Conservation (phyloP, 2,113 vertebrate genomes). For the Cryptoleucopteryx plumbea region DNA sequence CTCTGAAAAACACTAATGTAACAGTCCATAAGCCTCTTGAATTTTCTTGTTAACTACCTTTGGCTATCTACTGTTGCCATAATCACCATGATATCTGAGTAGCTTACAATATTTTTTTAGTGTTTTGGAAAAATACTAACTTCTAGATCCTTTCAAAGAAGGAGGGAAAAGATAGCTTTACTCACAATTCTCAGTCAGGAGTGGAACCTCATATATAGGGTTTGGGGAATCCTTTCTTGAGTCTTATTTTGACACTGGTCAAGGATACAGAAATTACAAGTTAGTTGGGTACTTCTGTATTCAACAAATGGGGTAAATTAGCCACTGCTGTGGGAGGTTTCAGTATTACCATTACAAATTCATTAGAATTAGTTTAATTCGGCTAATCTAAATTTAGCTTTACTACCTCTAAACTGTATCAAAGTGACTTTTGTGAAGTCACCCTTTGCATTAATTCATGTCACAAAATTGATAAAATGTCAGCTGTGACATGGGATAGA, state of each 20-base stretch:
- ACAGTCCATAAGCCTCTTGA: background rate
- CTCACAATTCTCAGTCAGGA: background rate
- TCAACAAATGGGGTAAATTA: background rate
- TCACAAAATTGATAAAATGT: background rate
- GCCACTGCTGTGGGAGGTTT: background rate
- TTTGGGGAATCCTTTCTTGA: background rate
- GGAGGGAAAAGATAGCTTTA: background rate
- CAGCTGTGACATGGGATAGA: background rate
- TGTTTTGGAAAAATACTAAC: background rate
- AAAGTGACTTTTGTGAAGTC: background rate
- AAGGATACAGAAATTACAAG: background rate
- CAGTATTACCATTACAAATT: background rate
- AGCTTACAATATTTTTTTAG: background rate
- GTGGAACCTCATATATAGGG: background rate
- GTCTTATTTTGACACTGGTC: background rate
- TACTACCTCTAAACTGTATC: background rate
- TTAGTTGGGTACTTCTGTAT: background rate
- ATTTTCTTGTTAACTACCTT: background rate
- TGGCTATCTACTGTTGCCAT: background rate
- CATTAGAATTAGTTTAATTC: background rate
- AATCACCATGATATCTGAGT: background rate
- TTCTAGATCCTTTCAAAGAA: background rate
- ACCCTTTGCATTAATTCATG: background rate
- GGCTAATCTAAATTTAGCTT: background rate
- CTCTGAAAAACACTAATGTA: background rate